Conservation (phyloP, 2,888 invertebrate genomes). For the Norana najaformis region DNA sequence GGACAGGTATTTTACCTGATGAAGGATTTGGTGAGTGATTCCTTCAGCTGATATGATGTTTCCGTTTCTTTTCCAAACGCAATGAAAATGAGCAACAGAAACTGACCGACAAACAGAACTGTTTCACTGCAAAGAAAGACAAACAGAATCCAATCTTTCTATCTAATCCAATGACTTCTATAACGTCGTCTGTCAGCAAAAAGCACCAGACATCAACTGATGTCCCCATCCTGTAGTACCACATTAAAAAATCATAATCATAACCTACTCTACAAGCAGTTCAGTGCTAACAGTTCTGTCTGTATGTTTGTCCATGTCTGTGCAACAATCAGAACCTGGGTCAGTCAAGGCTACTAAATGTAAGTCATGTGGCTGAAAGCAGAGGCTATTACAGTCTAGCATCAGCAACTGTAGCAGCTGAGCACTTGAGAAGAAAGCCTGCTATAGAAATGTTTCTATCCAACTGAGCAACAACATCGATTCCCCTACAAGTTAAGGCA, state of each 20-base stretch:
- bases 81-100: constrained; percentile 53
- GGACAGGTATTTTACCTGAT: constrained; percentile 39
- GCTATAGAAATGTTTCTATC: not conserved
- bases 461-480: not conserved
- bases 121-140: constrained; percentile 45
- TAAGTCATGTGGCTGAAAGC: not conserved
- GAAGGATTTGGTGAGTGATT: constrained; percentile 49
- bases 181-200: not conserved
- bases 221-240: not conserved
- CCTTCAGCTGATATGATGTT: constrained; percentile 50
- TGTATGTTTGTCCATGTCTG: too few species aligned
- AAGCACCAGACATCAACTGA: not conserved
- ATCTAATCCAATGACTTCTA: not conserved
- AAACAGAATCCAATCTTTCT: not conserved
- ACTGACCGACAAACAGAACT: constrained; percentile 44
- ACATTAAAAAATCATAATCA: not conserved
- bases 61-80: constrained; percentile 54
- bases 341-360: not conserved
- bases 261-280: not conserved
- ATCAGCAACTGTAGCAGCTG: not conserved
- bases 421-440: not conserved
- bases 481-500: not conserved
- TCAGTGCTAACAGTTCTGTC: not conserved
- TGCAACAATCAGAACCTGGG: not conserved
- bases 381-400: too few species aligned